phyloP scores from a whole-genome alignment of 2,888 invertebrate species.

The Lycia hirtaria region DNA sequence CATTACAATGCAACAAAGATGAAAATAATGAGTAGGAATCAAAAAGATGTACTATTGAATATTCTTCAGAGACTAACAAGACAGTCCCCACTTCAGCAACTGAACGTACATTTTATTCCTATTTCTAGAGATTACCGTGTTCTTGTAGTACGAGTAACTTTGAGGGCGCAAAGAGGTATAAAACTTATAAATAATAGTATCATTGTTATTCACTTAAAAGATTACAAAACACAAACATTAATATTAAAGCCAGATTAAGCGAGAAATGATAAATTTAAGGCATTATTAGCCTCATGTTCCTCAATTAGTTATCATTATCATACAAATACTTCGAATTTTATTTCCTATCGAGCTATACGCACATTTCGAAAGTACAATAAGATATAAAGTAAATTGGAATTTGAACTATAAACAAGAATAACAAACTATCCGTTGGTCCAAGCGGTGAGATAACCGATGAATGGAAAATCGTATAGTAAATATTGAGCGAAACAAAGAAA shows the following conservation, averaged over 20 bases:
- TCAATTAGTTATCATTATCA: neutral
- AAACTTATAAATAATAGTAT: neutral
- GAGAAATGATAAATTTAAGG: conserved; percentile 2
- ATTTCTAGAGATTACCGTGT: too few species aligned
- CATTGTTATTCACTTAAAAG: neutral
- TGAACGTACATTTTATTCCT: too few species aligned
- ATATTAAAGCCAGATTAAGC: conserved; percentile 13
- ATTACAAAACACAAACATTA: neutral
- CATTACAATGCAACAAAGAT: conserved; percentile 29
- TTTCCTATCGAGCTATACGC: neutral
- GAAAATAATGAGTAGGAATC: conserved; percentile 11
- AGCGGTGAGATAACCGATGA: neutral
- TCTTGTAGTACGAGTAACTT: too few species aligned
- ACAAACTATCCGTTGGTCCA: neutral
- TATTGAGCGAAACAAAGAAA: neutral
- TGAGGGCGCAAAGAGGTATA: too few species aligned
- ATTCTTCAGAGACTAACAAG: too few species aligned
- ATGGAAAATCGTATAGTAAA: neutral
- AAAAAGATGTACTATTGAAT: conserved; percentile 14
- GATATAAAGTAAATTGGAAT: neutral
- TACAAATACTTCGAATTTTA: neutral
- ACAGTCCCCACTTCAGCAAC: too few species aligned
- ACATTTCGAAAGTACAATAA: neutral
- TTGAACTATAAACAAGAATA: neutral
- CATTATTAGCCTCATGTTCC: conserved; percentile 3